Evolutionary conservation across 1,140 invertebrate species (phyloP), one percentile per base, ranked within the genome.

Genomic region (Cotesia chilonis): DNA sequence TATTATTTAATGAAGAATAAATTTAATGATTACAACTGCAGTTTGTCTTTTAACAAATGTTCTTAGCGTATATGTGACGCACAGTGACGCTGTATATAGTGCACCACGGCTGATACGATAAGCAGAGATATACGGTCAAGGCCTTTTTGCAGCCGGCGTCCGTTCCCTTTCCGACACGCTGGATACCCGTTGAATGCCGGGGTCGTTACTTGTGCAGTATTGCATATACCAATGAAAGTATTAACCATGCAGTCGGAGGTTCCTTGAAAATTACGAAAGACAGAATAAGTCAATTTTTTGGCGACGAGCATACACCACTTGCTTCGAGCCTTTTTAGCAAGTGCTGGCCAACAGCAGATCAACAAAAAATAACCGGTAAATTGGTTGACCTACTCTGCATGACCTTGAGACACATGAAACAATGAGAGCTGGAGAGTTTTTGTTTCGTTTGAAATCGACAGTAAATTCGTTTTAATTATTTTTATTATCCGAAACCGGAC

Each of bases 71-170:
- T 64, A 60, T 71, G 61, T 72, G 66, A 74, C 72, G 64, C 78
- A 76, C 71, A 73, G 76, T 78, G 75, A 81, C 73, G 78, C 75
- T 77, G 79, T 68, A 47, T 72, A 76, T 77, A 77, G 80, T 80
- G 79, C 78, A 77, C 75, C 68, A 74, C 78, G 80, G 77, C 77
- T 78, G 83, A 83, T 82, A 81, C 84, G 85, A 87, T 87, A 85
- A 87, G 84, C 82, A 76, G 79, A 86, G 85, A 87, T 87, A 47
- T 47, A 87, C 84, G 85, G 85, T 86, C 84, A 87, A 87, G 85
- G 84, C 84, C 84, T 85, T 75, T 78, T 82, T 74, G 80, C 82
- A 84, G 82, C 81, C 83, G 79, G 82, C 81, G 80, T 85, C 82
- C 84, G 83, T 85, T 85, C 85, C 81, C 84, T 86, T 85, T 85